A percentile compares a stretch with the other conserved stretches of the same genome.
These are phyloP conservation scores for Hyla sarda DNA, from an alignment of 2,113 vertebrate species.

Conservation along the genomic window DNA sequence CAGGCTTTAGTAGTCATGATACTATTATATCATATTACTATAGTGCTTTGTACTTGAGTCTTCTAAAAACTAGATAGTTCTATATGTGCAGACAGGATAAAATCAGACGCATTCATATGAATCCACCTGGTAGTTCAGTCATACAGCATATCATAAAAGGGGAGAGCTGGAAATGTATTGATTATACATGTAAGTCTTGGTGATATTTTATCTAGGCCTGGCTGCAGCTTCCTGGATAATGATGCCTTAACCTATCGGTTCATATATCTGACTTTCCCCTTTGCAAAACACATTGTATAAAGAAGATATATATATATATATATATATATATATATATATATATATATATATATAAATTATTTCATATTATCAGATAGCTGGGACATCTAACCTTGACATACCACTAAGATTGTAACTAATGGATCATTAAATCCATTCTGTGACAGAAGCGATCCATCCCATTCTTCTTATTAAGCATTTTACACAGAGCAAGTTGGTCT, in stretches of 20 bases:
- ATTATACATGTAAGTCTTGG: neutral
- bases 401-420: neutral
- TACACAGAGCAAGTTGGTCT: neutral
- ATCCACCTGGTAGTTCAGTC: neutral
- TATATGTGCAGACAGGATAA: neutral
- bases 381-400: conserved; percentile 15
- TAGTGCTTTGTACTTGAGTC: neutral
- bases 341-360: neutral
- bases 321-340: no score
- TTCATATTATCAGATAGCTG: neutral
- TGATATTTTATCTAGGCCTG: neutral
- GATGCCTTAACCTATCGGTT: neutral
- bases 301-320: neutral
- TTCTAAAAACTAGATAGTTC: neutral
- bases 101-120: neutral
- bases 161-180: neutral
- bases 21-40: neutral
- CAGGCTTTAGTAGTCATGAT: neutral
- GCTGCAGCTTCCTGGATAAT: conserved; percentile 17
- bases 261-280: neutral
- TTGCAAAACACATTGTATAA: neutral
- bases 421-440: conserved; percentile 11
- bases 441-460: neutral
- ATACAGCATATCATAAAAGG: neutral
- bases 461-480: neutral